Base-by-base conservation (phyloP, 2,888 invertebrate species). In the Hemicrepidius hirtus region DNA sequence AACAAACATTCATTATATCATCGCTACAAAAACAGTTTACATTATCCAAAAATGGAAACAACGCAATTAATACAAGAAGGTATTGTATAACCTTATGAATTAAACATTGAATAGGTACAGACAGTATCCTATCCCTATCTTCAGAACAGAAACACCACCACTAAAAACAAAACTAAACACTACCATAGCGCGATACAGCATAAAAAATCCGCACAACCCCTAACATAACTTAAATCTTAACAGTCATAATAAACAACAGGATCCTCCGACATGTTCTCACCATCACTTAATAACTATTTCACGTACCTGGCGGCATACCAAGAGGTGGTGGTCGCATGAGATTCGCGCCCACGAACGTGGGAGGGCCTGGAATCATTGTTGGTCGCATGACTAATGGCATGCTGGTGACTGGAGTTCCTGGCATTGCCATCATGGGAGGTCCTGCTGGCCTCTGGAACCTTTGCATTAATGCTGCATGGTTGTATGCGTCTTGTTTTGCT, bases 251-350 rank as follows among this genome's bases (percentile, higher is more conserved):
- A 60, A 65, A 72, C 32, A 40, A 40, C 53, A 68, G 46, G 60
- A 37, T 59, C 55, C 41, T 21, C 13, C 53, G 24, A 46, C 37
- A 55, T 60, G 59, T 37, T 32, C 20, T n/a, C 64, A 35, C 44
- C 46, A 55, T 66, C 64, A 44, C 73, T 73, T 73, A 72, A 65
- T 12, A 40, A 74, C 63, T 74, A 74, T 60, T 76, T 78, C 83
- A 88, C 89, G 88, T 90, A 91, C 91, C 91, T 90, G 91, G 90
- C 80, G 90, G 90, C 83, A 90, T 87, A 86, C 90, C 90, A 87
- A 91, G 88, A 82, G 89, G 90, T 83, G 90, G 90, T 83, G 90
- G 91, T 86, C 91, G 88, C 90, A 91, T 90, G 86, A 90, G 87
- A 86, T 89, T 90, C 85, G 90, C 91, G 84, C 89, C 89, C 78